Percentiles rank a stretch among this genome's conserved stretches.
These are phyloP conservation scores for Percopsis transmontana DNA, from an alignment of 2,113 vertebrate genomes.

Conservation along the genomic window DNA sequence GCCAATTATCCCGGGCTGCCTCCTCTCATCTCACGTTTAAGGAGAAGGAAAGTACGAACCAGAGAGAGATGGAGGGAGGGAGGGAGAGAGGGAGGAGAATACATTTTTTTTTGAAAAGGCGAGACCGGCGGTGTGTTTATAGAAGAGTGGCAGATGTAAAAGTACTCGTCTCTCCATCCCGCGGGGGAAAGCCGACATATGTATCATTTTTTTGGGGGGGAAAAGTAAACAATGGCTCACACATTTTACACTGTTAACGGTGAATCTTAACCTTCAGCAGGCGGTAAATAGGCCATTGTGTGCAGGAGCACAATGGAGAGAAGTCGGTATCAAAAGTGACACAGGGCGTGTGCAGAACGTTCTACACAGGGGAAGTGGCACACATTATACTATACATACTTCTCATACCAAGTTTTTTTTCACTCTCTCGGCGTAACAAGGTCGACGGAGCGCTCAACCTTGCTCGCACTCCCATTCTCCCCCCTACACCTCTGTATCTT, in stretches of 20 bases:
- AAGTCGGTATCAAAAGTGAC: conserved; percentile 60
- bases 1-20: conserved; percentile 77
- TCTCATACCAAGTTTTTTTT: not conserved
- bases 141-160: conserved; percentile 76
- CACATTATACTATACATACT: conserved; percentile 36
- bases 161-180: conserved; percentile 60
- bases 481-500: not conserved
- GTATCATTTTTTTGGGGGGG: conserved; percentile 57
- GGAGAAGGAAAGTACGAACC: conserved; percentile 70
- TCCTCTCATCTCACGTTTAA: conserved; percentile 75
- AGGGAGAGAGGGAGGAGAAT: conserved; percentile 23
- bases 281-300: conserved; percentile 71
- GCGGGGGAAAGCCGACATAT: conserved; percentile 70
- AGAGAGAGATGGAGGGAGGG: conserved; percentile 45
- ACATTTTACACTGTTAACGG: conserved; percentile 47
- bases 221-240: conserved; percentile 75
- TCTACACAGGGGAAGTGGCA: conserved; percentile 14
- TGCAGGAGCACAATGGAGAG: not conserved
- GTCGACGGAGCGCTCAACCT: conserved; percentile 35
- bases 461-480: conserved; percentile 3
- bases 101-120: conserved; percentile 18
- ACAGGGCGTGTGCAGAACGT: conserved; percentile 19
- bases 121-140: conserved; percentile 69
- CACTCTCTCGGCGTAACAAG: conserved; percentile 28
- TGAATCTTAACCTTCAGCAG: conserved; percentile 62